phyloP scores from a whole-genome alignment of 2,797 vertebrate species.

The Discoglossus pictus region DNA sequence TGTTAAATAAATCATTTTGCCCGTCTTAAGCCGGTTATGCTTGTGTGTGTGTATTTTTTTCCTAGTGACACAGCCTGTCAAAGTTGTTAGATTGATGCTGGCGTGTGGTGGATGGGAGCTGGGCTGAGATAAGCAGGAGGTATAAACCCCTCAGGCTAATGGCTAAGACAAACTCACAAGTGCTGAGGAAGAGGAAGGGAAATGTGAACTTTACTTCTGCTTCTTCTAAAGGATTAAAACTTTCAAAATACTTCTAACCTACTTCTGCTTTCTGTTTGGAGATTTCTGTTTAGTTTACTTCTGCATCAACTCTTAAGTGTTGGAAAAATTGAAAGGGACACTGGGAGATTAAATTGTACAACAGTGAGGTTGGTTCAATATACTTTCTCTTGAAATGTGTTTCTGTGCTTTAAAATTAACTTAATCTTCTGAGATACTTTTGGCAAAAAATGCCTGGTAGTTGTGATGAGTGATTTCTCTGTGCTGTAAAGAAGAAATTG shows the following conservation, averaged over 20 bases:
- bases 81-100: constrained; percentile 44
- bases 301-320: too few species aligned
- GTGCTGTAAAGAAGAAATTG: too few species aligned
- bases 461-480: too few species aligned
- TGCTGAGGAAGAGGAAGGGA: constrained; percentile 23
- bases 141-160: constrained; percentile 44
- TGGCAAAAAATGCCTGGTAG: too few species aligned
- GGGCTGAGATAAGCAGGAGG: constrained; percentile 47
- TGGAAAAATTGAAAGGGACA: too few species aligned
- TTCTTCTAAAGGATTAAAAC: constrained; percentile 33
- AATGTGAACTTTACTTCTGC: constrained; percentile 17
- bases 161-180: constrained; percentile 36
- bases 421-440: too few species aligned
- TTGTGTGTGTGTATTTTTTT: constrained; percentile 29
- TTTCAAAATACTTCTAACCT: constrained; percentile 2
- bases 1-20: constrained; percentile 50
- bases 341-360: too few species aligned
- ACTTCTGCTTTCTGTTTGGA: background rate
- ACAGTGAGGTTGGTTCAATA: too few species aligned
- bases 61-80: constrained; percentile 42
- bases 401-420: too few species aligned
- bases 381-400: too few species aligned
- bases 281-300: background rate
- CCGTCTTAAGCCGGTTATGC: constrained; percentile 41
- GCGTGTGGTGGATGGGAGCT: constrained; percentile 29